Evolutionary conservation across 2,888 invertebrate species (phyloP), one percentile per base, ranked within the genome.

Genomic region (Athalia rosae): DNA sequence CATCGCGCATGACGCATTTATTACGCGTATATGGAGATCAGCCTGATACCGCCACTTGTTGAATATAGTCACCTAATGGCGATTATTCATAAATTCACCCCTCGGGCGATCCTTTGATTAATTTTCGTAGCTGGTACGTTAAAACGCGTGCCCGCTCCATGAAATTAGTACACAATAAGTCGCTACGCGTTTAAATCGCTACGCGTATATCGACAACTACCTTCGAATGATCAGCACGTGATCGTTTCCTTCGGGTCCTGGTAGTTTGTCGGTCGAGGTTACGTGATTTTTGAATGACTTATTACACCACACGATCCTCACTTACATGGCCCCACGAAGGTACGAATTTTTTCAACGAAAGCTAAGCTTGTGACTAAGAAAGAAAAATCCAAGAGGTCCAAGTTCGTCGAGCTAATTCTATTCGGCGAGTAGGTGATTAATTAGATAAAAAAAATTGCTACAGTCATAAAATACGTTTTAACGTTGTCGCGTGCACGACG

Each of bases 231-330:
- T 11, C 3, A 15, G n/a, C 41, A 53, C 15, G 67, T 11, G 13
- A 53, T 50, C 6, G 28, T 6, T 66, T 53, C 48, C 15, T 50
- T 53, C 28, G 67, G 41, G 53, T 41, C 67, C 67, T 48, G 4
- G 67, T 50, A 50, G 67, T 50, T 50, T 7, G 28, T 53, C 64
- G 50, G 6, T 48, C 67, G 41, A 67, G 11, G 50, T 50, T 67
- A 67, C 53, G 67, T 67, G 67, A 67, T 67, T 67, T 53, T 8
- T 41, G 28, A 50, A 28, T 67, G 67, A 67, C 50, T 67, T 50
- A 47, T 13, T 50, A 47, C 13, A 50, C 53, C 28, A 28, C 48
- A 53, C n/a, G 67, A 11, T 41, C 28, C 28, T 48, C 67, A 67
- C 67, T 41, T 67, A 50, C 43, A 48, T 67, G 47, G 11, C 2